Base-by-base conservation (phyloP, 2,888 invertebrate genomes). In the Dryobota labecula region DNA sequence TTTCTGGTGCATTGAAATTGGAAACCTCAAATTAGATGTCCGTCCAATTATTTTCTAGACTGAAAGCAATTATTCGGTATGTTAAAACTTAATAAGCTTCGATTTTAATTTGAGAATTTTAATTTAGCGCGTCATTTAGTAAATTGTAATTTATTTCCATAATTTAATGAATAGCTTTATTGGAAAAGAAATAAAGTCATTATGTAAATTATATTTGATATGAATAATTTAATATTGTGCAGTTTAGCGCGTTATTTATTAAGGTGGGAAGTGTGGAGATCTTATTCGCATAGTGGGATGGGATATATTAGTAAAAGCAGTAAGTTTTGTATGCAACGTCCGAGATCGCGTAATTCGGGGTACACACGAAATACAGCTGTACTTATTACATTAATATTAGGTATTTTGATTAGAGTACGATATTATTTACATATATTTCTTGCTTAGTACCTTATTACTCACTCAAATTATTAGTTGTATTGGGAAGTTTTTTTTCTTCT, bases 11-110 rank as follows among this genome's bases (percentile, higher is more conserved):
- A 47, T 67, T 41, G 15, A 49, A 47, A 62, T 71, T 60, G 51
- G 65, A 49, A 66, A 64, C 49, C 56, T 47, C 61, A 70, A 49
- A 58, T 70, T 75, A 74, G 63, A 73, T 67, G 69, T 80, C 84
- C 84, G 84, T 83, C 80, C 82, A 84, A 71, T 84, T 74, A 67
- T 73, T 74, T 82, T 82, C 56, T 79, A 83, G 74, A 78, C 76
- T 81, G 63, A 76, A 74, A 62, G 56, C 53, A 54, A 74, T 73
- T 58, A 60, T 61, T 76, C 45, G 36, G 41, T 64, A 69, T 51
- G 56, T 45, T n/a, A 64, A 54, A 70, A 57, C 53, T 82, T 57
- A 33, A 36, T 45, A 51, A 54, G 47, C 43, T 75, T 33, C 2
- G 18, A 15, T 65, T 43, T 65, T 58, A 24, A 51, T 65, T 73